Evolutionary conservation across 2,113 vertebrate genomes (phyloP).

Genomic region (Xiphophorus hellerii): DNA sequence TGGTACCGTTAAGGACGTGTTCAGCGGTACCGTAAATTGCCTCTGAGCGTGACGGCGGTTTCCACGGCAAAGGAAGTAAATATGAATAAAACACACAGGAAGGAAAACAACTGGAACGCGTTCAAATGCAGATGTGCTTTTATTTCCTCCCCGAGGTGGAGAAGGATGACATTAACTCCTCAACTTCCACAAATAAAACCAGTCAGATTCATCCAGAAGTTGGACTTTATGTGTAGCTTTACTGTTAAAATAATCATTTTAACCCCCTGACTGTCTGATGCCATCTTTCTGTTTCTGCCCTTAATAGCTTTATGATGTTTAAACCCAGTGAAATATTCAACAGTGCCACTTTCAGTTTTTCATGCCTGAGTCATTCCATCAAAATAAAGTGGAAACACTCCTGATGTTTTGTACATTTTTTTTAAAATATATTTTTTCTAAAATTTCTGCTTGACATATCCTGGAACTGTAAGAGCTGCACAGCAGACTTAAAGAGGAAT

Average conservation of each 20-base stretch:
- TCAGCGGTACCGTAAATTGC: slow-evolving; percentile 57
- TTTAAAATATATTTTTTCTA: neutral
- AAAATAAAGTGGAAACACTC: slow-evolving; percentile 6
- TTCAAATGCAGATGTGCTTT: slow-evolving; percentile 25
- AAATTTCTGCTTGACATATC: neutral
- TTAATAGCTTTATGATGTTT: slow-evolving; percentile 29
- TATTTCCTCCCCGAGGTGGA: neutral
- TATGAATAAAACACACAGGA: slow-evolving; percentile 34
- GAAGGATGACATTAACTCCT: neutral
- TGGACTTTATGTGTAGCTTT: neutral
- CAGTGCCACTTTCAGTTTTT: neutral
- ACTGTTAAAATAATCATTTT: neutral
- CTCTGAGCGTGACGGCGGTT: slow-evolving; percentile 49
- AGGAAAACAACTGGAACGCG: slow-evolving; percentile 13
- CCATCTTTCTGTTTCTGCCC: slow-evolving; percentile 2
- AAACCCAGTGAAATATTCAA: slow-evolving; percentile 29
- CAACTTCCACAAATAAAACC: neutral
- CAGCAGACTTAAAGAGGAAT: neutral
- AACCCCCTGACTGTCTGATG: neutral
- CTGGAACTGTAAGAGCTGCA: neutral
- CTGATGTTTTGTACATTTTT: neutral
- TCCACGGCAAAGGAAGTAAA: slow-evolving; percentile 39
- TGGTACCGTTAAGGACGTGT: slow-evolving; percentile 65
- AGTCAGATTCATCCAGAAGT: neutral
- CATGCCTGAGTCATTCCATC: slow-evolving; percentile 9